Conservation (phyloP, 2,113 vertebrate genomes). For the Origma solitaria region DNA sequence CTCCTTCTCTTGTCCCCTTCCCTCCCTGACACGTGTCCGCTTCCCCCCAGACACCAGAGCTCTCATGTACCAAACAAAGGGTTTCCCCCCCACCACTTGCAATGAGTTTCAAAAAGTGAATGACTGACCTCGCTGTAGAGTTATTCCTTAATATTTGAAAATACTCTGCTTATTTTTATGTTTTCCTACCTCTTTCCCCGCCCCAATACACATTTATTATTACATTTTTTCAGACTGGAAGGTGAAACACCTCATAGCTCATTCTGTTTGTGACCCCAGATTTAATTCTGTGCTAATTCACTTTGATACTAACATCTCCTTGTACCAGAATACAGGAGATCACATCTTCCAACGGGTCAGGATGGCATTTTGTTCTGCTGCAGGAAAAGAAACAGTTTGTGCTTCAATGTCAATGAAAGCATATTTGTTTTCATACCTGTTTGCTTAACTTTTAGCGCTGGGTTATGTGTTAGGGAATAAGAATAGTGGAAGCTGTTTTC, state of each 20-base stretch:
- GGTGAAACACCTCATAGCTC: too few relatives aligned
- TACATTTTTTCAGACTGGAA: not conserved
- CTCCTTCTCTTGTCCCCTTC: not conserved
- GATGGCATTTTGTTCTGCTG: not conserved
- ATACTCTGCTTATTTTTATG: not conserved
- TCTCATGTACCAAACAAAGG: too few relatives aligned
- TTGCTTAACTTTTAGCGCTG: not conserved
- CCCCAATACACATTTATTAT: not conserved
- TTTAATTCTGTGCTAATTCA: not conserved
- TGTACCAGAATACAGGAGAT: not conserved
- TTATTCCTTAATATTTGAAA: not conserved
- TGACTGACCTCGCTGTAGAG: accelerated
- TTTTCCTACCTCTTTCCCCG: not conserved
- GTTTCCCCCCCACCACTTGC: not conserved
- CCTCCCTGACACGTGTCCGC: accelerated
- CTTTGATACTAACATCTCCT: not conserved
- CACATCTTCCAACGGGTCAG: not conserved
- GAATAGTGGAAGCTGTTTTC: not conserved
- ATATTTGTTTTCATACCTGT: not conserved
- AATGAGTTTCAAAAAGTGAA: accelerated
- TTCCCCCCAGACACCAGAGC: not conserved
- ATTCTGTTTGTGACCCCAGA: too few relatives aligned
- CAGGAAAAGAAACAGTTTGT: not conserved
- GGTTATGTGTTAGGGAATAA: not conserved
- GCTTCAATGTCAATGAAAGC: not conserved